phyloP scores from a whole-genome alignment of 2,888 invertebrate genomes.

The Orthosia gracilis region DNA sequence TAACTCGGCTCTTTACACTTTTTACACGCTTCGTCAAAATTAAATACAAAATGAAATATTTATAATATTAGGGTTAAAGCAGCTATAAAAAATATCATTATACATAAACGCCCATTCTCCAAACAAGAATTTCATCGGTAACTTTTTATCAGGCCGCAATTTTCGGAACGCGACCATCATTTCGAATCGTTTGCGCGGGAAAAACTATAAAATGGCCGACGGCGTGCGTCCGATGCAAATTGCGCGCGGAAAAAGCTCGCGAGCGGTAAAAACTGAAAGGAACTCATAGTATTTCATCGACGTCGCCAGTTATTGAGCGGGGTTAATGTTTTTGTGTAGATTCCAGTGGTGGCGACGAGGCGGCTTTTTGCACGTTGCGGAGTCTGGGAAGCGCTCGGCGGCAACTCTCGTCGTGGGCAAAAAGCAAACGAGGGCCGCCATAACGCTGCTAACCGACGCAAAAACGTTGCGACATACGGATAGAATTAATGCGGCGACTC shows the following conservation, averaged over 20 bases:
- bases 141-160: constrained; percentile 80
- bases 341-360: constrained; percentile 78
- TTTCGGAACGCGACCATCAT: constrained; percentile 84
- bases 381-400: constrained; percentile 87
- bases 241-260: constrained; percentile 82
- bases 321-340: constrained; percentile 85
- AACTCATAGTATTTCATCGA: constrained; percentile 90
- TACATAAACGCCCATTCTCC: constrained; percentile 83
- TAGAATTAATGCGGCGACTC: constrained; percentile 89
- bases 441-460: constrained; percentile 83
- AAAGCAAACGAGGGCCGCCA: constrained; percentile 84
- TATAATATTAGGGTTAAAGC: constrained; percentile 72
- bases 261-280: constrained; percentile 85
- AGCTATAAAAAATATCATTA: constrained; percentile 77
- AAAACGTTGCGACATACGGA: constrained; percentile 87
- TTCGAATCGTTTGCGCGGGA: constrained; percentile 79
- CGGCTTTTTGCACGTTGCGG: constrained; percentile 76
- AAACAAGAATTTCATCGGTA: constrained; percentile 85
- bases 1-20: constrained; percentile 37
- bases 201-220: constrained; percentile 85
- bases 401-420: constrained; percentile 76
- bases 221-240: constrained; percentile 86
- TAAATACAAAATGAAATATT: constrained; percentile 72
- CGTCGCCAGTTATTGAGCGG: constrained; percentile 88
- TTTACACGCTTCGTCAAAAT: constrained; percentile 51